Evolutionary conservation across 2,113 vertebrate species (phyloP).

Genomic region (Gymnorhina tibicen): DNA sequence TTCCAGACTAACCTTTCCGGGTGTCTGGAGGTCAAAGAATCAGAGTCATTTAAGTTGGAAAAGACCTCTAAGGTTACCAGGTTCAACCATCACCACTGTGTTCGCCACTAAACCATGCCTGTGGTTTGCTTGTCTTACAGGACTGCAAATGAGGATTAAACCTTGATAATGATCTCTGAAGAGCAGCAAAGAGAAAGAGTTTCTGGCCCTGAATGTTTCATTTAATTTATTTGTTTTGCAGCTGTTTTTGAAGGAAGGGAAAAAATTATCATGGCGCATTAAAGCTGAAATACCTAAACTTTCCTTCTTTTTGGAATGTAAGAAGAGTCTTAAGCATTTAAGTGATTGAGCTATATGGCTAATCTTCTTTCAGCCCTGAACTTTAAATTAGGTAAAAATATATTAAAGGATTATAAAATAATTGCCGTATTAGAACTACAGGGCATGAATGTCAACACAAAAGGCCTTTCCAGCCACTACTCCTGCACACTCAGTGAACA

Average conservation of each 20-base stretch:
- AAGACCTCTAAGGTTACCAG: not conserved
- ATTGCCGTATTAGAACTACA: not conserved
- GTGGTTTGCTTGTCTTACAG: not conserved
- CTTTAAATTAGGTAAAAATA: not conserved
- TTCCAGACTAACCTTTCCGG: not conserved
- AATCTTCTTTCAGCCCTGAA: not conserved
- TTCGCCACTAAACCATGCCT: not conserved
- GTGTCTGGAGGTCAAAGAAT: not conserved
- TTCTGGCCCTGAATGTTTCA: not conserved
- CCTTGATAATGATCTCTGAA: not conserved
- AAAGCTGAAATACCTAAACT: not conserved
- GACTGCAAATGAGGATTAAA: not conserved
- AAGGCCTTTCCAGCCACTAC: not conserved
- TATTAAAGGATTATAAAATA: slow-evolving; percentile 5
- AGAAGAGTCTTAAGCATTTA: not conserved
- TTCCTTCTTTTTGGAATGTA: not conserved
- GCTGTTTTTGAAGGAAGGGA: not conserved
- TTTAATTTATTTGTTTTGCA: not conserved
- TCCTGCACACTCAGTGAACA: not conserved
- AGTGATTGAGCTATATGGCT: not conserved
- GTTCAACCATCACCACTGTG: not conserved
- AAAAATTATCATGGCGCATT: not conserved
- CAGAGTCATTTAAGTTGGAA: not conserved
- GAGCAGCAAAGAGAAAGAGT: not conserved
- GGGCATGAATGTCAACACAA: not conserved